These are phyloP conservation scores for Cylas formicarius DNA, from an alignment of 1,140 invertebrate species.

Conservation along the genomic window DNA sequence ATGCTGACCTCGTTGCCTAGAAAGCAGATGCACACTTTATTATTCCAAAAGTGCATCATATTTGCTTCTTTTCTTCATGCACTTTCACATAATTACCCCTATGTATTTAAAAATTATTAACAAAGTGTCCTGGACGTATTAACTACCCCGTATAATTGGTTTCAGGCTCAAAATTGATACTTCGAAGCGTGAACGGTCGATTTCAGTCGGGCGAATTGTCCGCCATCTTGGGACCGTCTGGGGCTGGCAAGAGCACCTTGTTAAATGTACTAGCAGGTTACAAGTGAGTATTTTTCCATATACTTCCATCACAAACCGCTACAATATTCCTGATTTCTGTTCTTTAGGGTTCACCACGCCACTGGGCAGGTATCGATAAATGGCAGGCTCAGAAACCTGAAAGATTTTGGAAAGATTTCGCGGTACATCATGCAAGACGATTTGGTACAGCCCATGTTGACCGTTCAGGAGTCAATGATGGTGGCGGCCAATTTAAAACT, in stretches of 20 bases:
- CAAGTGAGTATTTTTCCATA: conserved; percentile 54
- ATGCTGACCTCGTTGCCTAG: too few relatives aligned
- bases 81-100: too few relatives aligned
- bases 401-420: conserved; percentile 76
- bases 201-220: conserved; percentile 71
- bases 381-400: conserved; percentile 62
- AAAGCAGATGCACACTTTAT: too few relatives aligned
- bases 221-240: conserved; percentile 81
- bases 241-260: conserved; percentile 84
- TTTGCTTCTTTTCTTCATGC: too few relatives aligned
- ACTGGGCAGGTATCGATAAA: conserved; percentile 66
- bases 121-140: too few relatives aligned
- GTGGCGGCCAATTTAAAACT: conserved; percentile 85
- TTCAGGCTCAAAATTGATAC: conserved; percentile 63
- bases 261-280: conserved; percentile 80
- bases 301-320: neutral
- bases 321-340: conserved; percentile 7
- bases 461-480: conserved; percentile 76
- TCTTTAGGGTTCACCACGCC: conserved; percentile 40
- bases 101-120: too few relatives aligned
- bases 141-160: too few relatives aligned
- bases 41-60: too few relatives aligned
- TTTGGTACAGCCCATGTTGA: conserved; percentile 75
- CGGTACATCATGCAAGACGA: conserved; percentile 95
- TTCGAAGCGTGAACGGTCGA: conserved; percentile 62